Conservation (phyloP, 2,888 invertebrate genomes). For the Macrosoma leucophasiata region DNA sequence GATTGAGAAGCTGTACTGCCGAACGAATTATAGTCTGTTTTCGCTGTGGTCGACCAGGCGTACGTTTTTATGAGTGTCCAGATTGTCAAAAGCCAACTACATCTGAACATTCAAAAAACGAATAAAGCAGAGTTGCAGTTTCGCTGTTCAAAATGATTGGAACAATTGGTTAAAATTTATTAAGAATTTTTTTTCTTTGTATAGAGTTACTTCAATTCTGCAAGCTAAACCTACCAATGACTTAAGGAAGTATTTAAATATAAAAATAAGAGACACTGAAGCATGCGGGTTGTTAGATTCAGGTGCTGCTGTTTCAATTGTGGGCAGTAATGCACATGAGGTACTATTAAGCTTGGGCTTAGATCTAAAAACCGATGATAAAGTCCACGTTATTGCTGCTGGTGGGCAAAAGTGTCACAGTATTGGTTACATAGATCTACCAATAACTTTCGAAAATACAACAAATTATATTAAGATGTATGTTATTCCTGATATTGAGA, state of each 20-base stretch:
- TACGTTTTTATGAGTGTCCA: constrained; percentile 9
- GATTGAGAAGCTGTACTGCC: not conserved
- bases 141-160: constrained; percentile 15
- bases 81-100: constrained; percentile 1
- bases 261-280: constrained; percentile 9
- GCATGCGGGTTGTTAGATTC: constrained; percentile 20
- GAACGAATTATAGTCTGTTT: constrained; percentile 9
- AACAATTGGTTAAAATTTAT: constrained; percentile 19
- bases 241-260: constrained; percentile 14
- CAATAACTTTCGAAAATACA: constrained; percentile 15
- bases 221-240: constrained; percentile 7
- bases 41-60: constrained; percentile 11
- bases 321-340: constrained; percentile 19
- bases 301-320: constrained; percentile 19
- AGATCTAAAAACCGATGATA: constrained; percentile 1
- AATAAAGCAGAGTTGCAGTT: constrained; percentile 5
- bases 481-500: constrained; percentile 19
- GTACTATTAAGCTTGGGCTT: constrained; percentile 3
- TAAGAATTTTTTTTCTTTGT: constrained; percentile 11
- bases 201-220: constrained; percentile 12
- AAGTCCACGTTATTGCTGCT: constrained; percentile 11
- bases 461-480: constrained; percentile 16
- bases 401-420: constrained; percentile 12
- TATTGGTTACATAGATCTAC: constrained; percentile 18
- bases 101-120: constrained; percentile 15